A percentile compares a stretch with the other conserved stretches of the same genome.
Conservation (phyloP, 23 tunicate species). For the Botrylloides violaceus region DNA sequence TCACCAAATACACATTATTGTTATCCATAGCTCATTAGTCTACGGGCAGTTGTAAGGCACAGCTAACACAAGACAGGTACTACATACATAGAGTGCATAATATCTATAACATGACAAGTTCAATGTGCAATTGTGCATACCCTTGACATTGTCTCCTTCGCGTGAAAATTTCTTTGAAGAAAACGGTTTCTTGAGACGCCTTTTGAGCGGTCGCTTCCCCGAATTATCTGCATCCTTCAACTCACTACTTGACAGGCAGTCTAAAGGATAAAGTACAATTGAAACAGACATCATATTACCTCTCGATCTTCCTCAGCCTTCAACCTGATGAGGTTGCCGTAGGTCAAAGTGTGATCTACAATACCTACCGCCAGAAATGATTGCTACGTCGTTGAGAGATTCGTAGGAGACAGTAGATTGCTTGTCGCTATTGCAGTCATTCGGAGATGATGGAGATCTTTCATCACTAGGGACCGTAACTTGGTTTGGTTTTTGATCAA, state of each 20-base stretch:
- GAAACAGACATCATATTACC: neutral
- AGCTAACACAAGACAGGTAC: too few species aligned
- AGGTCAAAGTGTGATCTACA: neutral
- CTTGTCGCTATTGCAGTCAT: constrained; percentile 13
- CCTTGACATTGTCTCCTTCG: neutral
- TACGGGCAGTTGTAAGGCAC: too few species aligned
- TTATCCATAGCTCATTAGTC: too few species aligned
- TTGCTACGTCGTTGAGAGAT: neutral
- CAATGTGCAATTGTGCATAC: too few species aligned
- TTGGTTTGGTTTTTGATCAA: neutral
- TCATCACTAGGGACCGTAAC: too few species aligned
- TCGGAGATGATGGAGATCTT: neutral
- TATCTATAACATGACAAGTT: too few species aligned
- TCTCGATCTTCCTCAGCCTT: too few species aligned
- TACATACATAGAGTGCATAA: too few species aligned
- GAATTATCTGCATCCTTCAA: constrained; percentile 8
- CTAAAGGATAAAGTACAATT: constrained; percentile 1
- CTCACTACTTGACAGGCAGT: constrained; percentile 25
- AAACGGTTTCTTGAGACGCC: constrained; percentile 17
- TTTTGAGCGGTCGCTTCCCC: constrained; percentile 4
- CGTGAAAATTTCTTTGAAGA: neutral
- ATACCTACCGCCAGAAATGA: constrained; percentile 20
- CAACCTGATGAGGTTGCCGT: too few species aligned
- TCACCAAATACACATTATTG: too few species aligned
- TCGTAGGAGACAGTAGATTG: constrained; percentile 2